These are phyloP conservation scores for Hemistola chrysoprasaria DNA, from an alignment of 2,888 invertebrate genomes.

Conservation along the genomic window DNA sequence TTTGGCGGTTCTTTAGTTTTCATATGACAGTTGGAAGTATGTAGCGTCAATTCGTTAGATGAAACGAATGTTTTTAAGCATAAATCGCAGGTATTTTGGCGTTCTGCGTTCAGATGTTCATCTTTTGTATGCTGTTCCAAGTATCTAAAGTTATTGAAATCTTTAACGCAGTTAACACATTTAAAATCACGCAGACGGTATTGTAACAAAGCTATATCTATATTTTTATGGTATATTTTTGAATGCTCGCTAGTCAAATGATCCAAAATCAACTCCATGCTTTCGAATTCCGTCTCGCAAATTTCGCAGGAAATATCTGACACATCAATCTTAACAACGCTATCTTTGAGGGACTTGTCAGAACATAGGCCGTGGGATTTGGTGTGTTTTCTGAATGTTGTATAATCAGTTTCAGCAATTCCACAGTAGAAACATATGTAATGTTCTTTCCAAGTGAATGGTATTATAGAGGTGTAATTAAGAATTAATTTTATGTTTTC, in stretches of 20 bases:
- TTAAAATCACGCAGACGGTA: no score
- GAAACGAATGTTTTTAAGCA: no score
- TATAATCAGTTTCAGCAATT: conserved; percentile 48
- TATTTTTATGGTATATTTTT: no score
- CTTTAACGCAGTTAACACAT: no score
- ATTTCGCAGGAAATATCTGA: conserved; percentile 62
- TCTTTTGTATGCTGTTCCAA: no score
- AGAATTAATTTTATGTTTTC: conserved; percentile 68
- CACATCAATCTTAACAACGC: conserved; percentile 62
- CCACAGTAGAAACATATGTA: conserved; percentile 68
- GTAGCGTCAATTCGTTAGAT: conserved; percentile 47
- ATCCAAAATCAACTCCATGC: no score
- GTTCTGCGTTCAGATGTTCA: no score
- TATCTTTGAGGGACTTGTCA: conserved; percentile 52
- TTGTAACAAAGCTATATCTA: no score
- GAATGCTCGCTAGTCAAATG: no score
- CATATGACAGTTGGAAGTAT: conserved; percentile 36
- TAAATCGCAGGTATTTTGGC: no score
- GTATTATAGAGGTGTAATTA: conserved; percentile 66
- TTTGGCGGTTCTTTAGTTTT: no score
- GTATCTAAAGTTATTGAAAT: no score
- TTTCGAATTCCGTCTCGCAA: conserved; percentile 51
- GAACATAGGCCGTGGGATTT: conserved; percentile 55
- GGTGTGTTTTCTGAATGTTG: conserved; percentile 61
- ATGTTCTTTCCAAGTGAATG: conserved; percentile 70